Evolutionary conservation across 2,113 vertebrate genomes (phyloP).

Genomic region (Orcinus orca): DNA sequence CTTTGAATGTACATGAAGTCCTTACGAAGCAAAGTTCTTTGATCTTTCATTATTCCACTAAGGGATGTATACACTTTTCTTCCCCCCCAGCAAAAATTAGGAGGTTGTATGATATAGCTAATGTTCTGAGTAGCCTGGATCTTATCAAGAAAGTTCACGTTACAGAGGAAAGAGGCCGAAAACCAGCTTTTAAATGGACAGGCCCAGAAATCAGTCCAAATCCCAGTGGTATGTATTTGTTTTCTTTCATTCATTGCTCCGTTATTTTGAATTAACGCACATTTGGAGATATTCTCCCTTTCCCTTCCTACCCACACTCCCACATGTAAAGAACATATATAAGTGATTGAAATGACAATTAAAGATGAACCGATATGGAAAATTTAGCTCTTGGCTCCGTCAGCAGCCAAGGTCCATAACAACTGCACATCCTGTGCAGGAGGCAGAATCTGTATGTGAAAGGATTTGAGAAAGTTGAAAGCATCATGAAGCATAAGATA

Average conservation of each 20-base stretch:
- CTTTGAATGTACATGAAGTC: slow-evolving; percentile 23
- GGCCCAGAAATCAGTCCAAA: slow-evolving; percentile 88
- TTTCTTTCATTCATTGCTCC: slow-evolving; percentile 24
- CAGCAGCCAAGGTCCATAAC: neutral
- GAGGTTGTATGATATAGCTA: slow-evolving; percentile 96
- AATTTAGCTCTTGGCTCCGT: neutral
- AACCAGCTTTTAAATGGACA: slow-evolving; percentile 98
- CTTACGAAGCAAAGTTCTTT: slow-evolving; percentile 36
- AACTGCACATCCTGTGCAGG: neutral
- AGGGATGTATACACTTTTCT: slow-evolving; percentile 37
- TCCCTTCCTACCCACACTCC: neutral
- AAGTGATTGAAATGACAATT: neutral
- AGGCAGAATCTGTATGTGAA: neutral
- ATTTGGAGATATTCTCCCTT: neutral
- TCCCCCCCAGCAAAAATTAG: slow-evolving; percentile 93
- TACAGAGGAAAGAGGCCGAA: slow-evolving; percentile 92
- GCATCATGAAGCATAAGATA: neutral
- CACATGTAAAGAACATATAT: neutral
- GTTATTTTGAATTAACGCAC: neutral
- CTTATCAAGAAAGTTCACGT: slow-evolving; percentile 97
- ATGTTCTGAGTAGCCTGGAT: slow-evolving; percentile 95
- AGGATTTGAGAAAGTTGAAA: neutral
- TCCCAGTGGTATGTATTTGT: slow-evolving; percentile 70
- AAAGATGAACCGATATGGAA: neutral
- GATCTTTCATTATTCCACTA: slow-evolving; percentile 35